Conservation (phyloP, 1,140 invertebrate genomes). For the Lepidostoma basale region DNA sequence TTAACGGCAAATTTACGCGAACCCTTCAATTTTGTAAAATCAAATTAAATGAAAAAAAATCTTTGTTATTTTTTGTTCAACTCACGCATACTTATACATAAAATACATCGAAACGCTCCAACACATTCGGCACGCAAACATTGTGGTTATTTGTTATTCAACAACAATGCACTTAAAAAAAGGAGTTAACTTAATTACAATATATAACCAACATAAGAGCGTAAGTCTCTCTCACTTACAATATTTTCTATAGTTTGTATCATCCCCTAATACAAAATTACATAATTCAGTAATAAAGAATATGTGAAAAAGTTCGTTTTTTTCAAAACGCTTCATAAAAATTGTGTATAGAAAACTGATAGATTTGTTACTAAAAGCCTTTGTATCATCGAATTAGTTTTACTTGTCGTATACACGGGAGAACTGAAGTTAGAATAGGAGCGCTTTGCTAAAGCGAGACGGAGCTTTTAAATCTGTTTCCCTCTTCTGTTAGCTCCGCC, state of each 20-base stretch:
- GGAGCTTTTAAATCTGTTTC: neutral
- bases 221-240: conserved; percentile 3
- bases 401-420: too few relatives aligned
- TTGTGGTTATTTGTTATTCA: conserved; percentile 45
- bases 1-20: neutral
- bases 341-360: too few relatives aligned
- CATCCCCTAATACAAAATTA: neutral
- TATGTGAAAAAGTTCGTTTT: neutral
- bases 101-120: neutral
- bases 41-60: too few relatives aligned
- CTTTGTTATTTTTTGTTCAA: too few relatives aligned
- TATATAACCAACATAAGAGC: conserved; percentile 31
- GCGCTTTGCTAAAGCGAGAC: neutral
- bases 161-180: conserved; percentile 46
- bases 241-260: neutral
- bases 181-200: conserved; percentile 45
- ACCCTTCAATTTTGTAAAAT: neutral
- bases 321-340: neutral
- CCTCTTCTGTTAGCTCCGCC: conserved; percentile 25
- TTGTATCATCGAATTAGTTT: too few relatives aligned
- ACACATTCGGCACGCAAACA: conserved; percentile 27
- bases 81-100: too few relatives aligned
- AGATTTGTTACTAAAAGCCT: too few relatives aligned
- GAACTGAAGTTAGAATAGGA: neutral
- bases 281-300: neutral